Percentiles rank a stretch among this genome's conserved stretches.
Evolutionary conservation across 1,140 invertebrate genomes (phyloP).

Genomic region (Lepidurus couesii): DNA sequence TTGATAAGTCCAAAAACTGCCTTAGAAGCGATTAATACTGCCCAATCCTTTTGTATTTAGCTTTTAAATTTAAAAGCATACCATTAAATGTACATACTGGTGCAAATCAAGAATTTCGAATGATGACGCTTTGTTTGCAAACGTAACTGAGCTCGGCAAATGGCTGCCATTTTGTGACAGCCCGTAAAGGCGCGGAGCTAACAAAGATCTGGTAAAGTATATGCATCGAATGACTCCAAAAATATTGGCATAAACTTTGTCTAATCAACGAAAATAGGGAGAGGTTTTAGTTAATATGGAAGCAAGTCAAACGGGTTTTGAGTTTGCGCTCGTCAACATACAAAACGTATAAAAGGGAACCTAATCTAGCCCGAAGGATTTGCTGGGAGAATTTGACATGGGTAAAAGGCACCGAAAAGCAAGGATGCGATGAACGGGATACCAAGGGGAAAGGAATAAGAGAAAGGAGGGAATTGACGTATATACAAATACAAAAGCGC

Average conservation of each 20-base stretch:
- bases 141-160: background rate
- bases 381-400: conserved; percentile 7
- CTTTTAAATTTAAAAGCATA: background rate
- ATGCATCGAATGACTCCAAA: background rate
- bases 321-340: background rate
- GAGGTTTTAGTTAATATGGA: background rate
- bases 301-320: background rate
- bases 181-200: background rate
- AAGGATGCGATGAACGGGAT: background rate
- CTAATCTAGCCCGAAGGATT: conserved; percentile 14
- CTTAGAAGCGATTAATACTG: background rate
- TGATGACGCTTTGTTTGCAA: background rate
- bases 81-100: background rate
- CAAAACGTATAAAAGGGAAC: conserved; percentile 8
- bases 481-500: background rate
- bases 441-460: background rate
- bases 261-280: background rate
- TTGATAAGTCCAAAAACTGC: background rate
- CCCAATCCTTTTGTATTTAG: background rate
- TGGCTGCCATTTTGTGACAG: background rate
- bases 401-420: background rate
- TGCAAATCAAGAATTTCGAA: background rate
- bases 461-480: conserved; percentile 4
- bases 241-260: background rate
- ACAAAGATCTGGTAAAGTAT: background rate